phyloP scores from a whole-genome alignment of 2,113 vertebrate species.

The Corapipo altera region DNA sequence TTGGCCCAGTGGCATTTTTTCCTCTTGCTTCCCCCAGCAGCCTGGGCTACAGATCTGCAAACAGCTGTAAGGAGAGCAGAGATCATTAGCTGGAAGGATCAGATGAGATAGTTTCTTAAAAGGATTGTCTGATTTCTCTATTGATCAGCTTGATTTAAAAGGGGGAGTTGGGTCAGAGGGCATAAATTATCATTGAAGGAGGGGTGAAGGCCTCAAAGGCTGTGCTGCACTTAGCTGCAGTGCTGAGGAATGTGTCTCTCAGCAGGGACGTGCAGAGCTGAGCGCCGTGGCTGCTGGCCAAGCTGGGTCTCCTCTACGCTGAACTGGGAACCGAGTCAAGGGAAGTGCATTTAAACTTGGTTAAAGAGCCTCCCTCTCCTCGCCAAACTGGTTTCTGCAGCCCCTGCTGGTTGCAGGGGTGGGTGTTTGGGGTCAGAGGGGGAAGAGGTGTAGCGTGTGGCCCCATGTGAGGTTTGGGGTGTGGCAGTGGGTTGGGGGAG shows the following conservation, averaged over 20 bases:
- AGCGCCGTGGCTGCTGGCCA: conserved; percentile 6
- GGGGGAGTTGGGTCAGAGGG: conserved; percentile 65
- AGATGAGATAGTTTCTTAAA: conserved; percentile 68
- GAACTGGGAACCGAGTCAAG: conserved; percentile 27
- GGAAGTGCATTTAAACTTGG: conserved; percentile 42
- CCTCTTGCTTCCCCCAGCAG: neutral
- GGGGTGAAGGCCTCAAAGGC: conserved; percentile 52
- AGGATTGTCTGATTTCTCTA: conserved; percentile 75
- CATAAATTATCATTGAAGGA: conserved; percentile 66
- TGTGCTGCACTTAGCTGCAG: conserved; percentile 50
- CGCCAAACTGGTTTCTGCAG: neutral
- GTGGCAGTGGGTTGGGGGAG: fast-evolving
- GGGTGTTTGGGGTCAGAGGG: neutral
- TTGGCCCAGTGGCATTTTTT: neutral
- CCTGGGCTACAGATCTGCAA: neutral
- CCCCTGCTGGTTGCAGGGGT: neutral
- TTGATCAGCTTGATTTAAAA: conserved; percentile 74
- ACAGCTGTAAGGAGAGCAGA: conserved; percentile 19
- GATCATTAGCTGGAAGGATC: conserved; percentile 61
- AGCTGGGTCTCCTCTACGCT: neutral
- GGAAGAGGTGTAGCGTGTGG: neutral
- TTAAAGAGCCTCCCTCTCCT: conserved; percentile 12
- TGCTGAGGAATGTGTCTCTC: conserved; percentile 44
- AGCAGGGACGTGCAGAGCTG: neutral
- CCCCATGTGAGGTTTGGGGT: neutral